Base-by-base conservation (phyloP, 92 coral and sea anemone species). In the Porites cylindrica region DNA sequence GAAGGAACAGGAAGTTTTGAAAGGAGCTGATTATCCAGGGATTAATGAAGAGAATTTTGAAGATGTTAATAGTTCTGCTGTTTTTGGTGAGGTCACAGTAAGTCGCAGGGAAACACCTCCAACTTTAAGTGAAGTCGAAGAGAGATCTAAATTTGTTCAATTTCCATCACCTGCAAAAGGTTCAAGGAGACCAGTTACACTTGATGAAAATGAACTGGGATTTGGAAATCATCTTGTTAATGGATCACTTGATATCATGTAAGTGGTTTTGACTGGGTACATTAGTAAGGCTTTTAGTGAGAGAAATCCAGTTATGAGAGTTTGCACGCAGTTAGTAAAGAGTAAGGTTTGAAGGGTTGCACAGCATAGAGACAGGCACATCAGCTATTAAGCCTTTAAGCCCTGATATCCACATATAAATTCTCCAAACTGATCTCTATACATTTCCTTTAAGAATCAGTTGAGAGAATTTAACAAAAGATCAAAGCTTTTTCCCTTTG, bases 131-230 rank as follows among this genome's bases (percentile, higher is more conserved):
- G 94, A 95, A 84, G 77, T 93, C 1, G 90, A 93, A 52, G 98
- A 95, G 77, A 90, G 98, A 62, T 95, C 98, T 6, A 93, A 91
- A 80, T 95, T 84, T 80, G 91, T 91, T 21, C 98, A 95, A 89
- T 95, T 95, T 69, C 96, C 98, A 6, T 95, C 98, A 6, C 98
- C 98, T 2, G 86, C 86, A 0, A 93, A 91, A 60, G 82, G 86
- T 58, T 70, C 70, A 29, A 85, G 94, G 60, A 72, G 83, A 50
- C 90, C 74, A 38, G 76, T 53, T 67, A n/a, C 80, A 1, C 69
- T 70, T 51, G 70, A 77, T 79, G 94, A 93, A 21, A 78, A 73
- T 83, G 93, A 80, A 84, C 29, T 90, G 67, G 91, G 76, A 56
- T 86, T 93, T 82, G 91, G 90, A 76, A 85, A 88, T 62, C 90